phyloP scores from a whole-genome alignment of 2,797 vertebrate species.

The Hozukius guyotensis region DNA sequence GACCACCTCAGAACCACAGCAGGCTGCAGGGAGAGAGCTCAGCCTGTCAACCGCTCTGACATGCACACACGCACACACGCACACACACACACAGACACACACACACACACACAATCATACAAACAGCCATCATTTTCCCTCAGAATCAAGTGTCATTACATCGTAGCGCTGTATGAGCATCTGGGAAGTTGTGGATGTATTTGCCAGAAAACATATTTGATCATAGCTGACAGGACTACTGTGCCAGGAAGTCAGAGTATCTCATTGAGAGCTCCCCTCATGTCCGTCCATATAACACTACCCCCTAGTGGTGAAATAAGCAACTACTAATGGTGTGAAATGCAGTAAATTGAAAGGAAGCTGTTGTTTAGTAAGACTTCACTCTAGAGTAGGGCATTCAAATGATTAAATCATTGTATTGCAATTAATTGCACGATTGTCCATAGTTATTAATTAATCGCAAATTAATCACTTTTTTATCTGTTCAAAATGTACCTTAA shows the following conservation, averaged over 20 bases:
- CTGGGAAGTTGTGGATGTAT: neutral
- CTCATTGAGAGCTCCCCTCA: neutral
- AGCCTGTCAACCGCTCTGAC: conserved; percentile 66
- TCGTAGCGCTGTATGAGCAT: neutral
- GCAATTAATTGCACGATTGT: rapidly evolving
- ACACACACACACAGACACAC: neutral
- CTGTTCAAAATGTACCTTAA: too few species aligned
- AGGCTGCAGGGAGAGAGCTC: conserved; percentile 61
- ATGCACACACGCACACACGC: neutral
- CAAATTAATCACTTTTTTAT: too few species aligned
- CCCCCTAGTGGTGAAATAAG: conserved; percentile 66
- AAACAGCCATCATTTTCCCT: conserved; percentile 1
- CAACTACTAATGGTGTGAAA: neutral
- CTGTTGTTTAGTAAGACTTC: too few species aligned
- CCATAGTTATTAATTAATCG: rapidly evolving
- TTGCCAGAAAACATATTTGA: conserved; percentile 15
- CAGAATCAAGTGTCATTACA: conserved; percentile 3
- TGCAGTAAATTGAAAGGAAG: neutral
- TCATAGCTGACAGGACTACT: neutral
- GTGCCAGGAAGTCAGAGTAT: neutral
- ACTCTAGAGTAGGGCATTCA: too few species aligned
- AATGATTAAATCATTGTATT: too few species aligned
- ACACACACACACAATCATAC: neutral
- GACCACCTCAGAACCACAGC: conserved; percentile 70
- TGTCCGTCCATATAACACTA: conserved; percentile 61